Percentiles rank a stretch among this genome's conserved stretches.
These are phyloP conservation scores for Athene cunicularia DNA, from an alignment of 2,113 vertebrate genomes.

Conservation along the genomic window DNA sequence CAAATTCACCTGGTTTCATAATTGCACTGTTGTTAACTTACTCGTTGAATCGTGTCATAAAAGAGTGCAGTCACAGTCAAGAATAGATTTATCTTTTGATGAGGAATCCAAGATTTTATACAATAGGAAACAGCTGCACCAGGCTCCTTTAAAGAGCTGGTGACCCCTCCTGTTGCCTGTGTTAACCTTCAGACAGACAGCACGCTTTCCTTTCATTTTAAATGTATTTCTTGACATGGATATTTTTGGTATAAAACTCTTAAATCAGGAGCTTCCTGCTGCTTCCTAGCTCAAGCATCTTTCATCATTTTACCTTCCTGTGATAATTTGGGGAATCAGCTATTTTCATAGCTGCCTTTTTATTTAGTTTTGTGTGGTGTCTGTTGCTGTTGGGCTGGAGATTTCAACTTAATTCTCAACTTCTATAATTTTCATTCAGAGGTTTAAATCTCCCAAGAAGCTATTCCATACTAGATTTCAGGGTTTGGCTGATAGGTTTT, in stretches of 20 bases:
- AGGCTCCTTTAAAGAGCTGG: background rate
- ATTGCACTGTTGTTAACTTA: background rate
- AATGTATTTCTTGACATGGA: background rate
- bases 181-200: background rate
- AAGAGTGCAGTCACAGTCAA: background rate
- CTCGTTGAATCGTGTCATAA: background rate
- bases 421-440: background rate
- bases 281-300: background rate
- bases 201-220: background rate
- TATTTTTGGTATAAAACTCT: background rate
- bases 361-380: background rate
- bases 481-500: background rate
- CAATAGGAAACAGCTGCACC: background rate
- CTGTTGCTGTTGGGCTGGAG: background rate
- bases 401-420: background rate
- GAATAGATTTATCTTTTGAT: background rate
- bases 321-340: background rate
- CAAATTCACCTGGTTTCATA: background rate
- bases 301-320: background rate
- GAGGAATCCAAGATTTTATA: background rate
- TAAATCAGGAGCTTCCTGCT: constrained; percentile 10
- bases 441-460: background rate
- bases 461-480: background rate
- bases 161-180: background rate
- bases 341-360: background rate